Evolutionary conservation across 1,140 invertebrate genomes (phyloP), one percentile per base, ranked within the genome.

Genomic region (Brachionus koreanus): DNA sequence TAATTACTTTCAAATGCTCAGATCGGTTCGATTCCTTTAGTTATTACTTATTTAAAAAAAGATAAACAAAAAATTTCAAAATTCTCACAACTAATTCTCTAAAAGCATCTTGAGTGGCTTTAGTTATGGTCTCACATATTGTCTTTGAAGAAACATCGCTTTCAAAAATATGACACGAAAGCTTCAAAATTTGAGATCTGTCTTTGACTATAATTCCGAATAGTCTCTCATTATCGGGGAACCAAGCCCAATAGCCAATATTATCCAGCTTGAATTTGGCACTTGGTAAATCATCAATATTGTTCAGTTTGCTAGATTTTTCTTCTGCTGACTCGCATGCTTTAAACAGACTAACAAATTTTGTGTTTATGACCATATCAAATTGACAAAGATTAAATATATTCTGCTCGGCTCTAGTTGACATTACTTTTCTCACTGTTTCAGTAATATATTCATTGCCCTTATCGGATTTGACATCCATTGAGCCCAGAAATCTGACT

Each of bases 381-480:
- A 49, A 74, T 46, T 74, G 42, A 29, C 39, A 49, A 5, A 74
- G 33, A 25, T 46, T 74, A 29, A 46, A 74, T 5, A 46, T 33
- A 19, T 46, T 74, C 9, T 74, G 69, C 43, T 74, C 69, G 0
- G 69, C 69, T 46, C 69, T 43, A 23, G 69, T 7, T 13, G 69
- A 23, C 69, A 74, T 74, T 33, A 74, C 69, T 74, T 74, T 42
- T 16, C 69, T 13, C 23, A 74, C 43, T 46, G 69, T 74, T 25
- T 74, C 69, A n/a, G 16, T 74, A 13, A 74, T 74, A 39, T 74
- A 46, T 43, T 74, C 39, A 46, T 74, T 74, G 9, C 69, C 69
- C 10, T 46, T 74, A 13, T 74, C 69, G 10, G 69, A 74, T 74
- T 74, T 74, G 12, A 74, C 69, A 46, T 74, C 43, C 69, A 74